Evolutionary conservation across 2,113 vertebrate genomes (phyloP).

Genomic region (Leucopternis melanops): DNA sequence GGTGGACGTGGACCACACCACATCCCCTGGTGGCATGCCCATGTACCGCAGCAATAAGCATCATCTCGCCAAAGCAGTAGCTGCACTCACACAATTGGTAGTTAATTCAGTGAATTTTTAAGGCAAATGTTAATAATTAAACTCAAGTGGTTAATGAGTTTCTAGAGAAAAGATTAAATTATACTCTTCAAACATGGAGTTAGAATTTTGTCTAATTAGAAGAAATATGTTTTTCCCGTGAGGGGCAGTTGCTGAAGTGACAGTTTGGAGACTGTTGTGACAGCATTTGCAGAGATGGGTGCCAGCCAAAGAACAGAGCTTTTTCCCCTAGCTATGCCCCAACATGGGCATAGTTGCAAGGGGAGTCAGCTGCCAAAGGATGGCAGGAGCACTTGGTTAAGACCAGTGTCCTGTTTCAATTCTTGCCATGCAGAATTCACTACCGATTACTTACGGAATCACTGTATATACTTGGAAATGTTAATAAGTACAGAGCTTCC

Average conservation of each 20-base stretch:
- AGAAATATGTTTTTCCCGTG: conserved; percentile 36
- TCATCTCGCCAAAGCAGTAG: not conserved
- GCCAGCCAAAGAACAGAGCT: conserved; percentile 34
- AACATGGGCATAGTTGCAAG: not conserved
- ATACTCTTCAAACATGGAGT: not conserved
- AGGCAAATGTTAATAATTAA: conserved; percentile 49
- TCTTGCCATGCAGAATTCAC: not conserved
- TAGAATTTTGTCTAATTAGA: conserved; percentile 52
- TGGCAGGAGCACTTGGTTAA: not conserved
- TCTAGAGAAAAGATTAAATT: conserved; percentile 48
- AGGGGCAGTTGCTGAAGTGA: conserved; percentile 51
- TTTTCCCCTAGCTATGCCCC: not conserved
- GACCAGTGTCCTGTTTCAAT: not conserved
- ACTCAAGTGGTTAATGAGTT: conserved; percentile 35
- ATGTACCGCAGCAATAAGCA: not conserved
- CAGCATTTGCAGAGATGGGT: conserved; percentile 39
- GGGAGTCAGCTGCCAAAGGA: not conserved
- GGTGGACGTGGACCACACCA: not conserved
- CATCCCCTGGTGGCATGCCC: not conserved
- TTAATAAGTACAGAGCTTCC: not conserved
- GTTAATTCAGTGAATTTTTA: not conserved
- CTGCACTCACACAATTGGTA: not conserved
- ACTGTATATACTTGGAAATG: not conserved
- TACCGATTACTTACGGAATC: not conserved
- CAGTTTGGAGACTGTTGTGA: conserved; percentile 51